phyloP scores from a whole-genome alignment of 2,113 vertebrate genomes.

The Perca fluviatilis region DNA sequence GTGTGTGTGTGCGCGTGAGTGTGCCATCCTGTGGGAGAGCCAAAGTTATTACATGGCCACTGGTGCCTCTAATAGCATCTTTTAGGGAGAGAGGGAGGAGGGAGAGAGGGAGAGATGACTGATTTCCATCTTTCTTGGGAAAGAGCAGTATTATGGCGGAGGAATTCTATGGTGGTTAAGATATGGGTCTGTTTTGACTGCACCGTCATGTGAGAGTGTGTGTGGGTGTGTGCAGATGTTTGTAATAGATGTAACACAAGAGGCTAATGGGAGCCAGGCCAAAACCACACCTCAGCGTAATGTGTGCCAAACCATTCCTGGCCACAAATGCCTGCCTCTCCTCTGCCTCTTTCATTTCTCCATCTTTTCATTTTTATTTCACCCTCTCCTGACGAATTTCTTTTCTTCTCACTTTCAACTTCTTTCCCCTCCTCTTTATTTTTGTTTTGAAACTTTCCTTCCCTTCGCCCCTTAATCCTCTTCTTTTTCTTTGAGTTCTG shows the following conservation, averaged over 20 bases:
- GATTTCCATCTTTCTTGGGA: conserved; percentile 73
- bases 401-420: conserved; percentile 20
- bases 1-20: conserved; percentile 31
- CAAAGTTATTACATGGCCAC: conserved; percentile 85
- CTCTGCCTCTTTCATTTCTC: conserved; percentile 48
- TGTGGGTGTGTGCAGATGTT: conserved; percentile 51
- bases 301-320: conserved; percentile 64
- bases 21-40: conserved; percentile 77
- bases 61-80: conserved; percentile 86
- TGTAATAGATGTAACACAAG: conserved; percentile 73
- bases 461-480: conserved; percentile 12
- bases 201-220: conserved; percentile 47
- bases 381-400: conserved; percentile 9
- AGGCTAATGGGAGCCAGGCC: conserved; percentile 63
- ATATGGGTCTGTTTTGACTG: conserved; percentile 68
- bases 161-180: conserved; percentile 59
- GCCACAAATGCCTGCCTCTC: conserved; percentile 48
- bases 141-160: conserved; percentile 53
- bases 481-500: conserved; percentile 8
- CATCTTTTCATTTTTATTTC: conserved; percentile 24
- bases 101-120: conserved; percentile 38
- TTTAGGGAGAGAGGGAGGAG: conserved; percentile 62
- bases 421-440: conserved; percentile 13
- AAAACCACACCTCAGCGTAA: conserved; percentile 73
- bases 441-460: conserved; percentile 43